Conservation (phyloP, 2,797 vertebrate species). For the Myotis vivesi region DNA sequence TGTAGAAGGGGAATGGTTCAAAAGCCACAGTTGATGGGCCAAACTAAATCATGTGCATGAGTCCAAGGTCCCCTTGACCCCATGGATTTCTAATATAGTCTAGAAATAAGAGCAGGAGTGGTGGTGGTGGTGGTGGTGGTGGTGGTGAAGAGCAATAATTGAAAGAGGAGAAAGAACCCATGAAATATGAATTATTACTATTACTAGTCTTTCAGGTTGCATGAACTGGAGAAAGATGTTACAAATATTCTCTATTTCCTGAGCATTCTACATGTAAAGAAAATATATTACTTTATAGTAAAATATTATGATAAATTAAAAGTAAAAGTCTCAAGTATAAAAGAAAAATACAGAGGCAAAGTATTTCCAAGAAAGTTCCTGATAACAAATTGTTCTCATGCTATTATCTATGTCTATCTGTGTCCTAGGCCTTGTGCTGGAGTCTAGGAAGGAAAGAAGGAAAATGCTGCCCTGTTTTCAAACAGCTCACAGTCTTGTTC, state of each 20-base stretch:
- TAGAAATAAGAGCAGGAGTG: neutral
- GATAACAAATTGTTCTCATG: neutral
- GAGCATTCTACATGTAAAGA: neutral
- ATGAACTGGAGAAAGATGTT: neutral
- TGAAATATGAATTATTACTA: neutral
- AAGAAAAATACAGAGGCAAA: neutral
- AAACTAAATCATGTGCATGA: neutral
- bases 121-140: neutral
- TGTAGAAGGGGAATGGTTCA: neutral
- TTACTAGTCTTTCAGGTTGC: neutral
- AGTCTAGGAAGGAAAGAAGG: neutral
- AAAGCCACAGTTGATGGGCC: neutral
- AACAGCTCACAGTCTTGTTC: neutral
- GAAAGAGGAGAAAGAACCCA: neutral
- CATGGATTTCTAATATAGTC: neutral
- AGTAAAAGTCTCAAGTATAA: slow-evolving; percentile 2
- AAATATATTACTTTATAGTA: slow-evolving; percentile 9
- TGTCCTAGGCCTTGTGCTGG: neutral
- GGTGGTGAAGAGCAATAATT: neutral
- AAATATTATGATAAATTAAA: neutral
- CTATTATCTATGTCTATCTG: neutral
- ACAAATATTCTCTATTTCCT: neutral
- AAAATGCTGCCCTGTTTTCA: neutral
- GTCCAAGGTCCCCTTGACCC: neutral
- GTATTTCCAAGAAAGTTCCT: neutral